phyloP scores from a whole-genome alignment of 2,797 vertebrate genomes.

The Perodicticus potto region DNA sequence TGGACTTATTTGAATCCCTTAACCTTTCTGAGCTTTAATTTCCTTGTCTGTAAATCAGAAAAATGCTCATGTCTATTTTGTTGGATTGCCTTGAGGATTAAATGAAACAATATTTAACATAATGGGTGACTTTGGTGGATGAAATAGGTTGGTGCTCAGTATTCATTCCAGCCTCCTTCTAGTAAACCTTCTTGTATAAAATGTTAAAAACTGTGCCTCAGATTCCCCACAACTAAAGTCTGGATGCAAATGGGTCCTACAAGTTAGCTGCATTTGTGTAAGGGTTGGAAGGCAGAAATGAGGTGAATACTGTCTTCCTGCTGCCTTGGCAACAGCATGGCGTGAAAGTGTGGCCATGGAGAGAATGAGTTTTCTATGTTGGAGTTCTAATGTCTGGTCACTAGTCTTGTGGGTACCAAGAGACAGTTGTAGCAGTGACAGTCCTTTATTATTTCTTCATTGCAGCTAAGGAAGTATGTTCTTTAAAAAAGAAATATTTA shows the following conservation, averaged over 20 bases:
- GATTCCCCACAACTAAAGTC: not conserved
- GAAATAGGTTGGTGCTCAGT: not conserved
- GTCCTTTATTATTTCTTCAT: not conserved
- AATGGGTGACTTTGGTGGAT: not conserved
- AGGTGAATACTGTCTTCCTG: not conserved
- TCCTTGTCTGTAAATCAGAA: conserved; percentile 25
- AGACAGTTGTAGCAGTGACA: not conserved
- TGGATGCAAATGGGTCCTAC: not conserved
- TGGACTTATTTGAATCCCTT: not conserved
- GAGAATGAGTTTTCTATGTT: not conserved
- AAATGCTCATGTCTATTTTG: not conserved
- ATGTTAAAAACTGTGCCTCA: not conserved
- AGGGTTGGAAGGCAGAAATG: not conserved
- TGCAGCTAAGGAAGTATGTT: not conserved
- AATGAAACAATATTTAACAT: not conserved
- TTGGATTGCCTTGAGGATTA: not conserved
- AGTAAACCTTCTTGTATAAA: not conserved
- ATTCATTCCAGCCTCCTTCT: not conserved
- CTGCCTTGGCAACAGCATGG: not conserved
- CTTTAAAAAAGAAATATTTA: not conserved
- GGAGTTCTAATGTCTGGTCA: not conserved
- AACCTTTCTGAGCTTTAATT: not conserved
- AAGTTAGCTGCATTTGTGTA: not conserved
- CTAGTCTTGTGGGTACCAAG: not conserved
- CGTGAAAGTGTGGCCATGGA: not conserved